These are phyloP conservation scores for Montipora capricornis DNA, from an alignment of 64 coral and sea anemone genomes.

Conservation along the genomic window DNA sequence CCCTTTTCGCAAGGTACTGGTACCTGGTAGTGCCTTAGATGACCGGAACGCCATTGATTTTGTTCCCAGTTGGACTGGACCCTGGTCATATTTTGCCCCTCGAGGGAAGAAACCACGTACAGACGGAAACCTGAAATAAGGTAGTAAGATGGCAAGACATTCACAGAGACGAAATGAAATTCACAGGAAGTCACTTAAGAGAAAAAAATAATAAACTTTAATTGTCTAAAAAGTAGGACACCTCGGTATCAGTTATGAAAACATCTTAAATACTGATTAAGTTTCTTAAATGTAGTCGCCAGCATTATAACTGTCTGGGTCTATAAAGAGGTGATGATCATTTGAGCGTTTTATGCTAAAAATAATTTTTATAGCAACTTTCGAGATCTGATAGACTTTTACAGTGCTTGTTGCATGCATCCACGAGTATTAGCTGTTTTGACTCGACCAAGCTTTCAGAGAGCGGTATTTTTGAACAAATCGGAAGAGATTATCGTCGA, in stretches of 20 bases:
- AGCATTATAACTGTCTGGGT: not conserved
- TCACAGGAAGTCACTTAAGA: not conserved
- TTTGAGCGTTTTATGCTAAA: not conserved
- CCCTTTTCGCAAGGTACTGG: slow-evolving; percentile 28
- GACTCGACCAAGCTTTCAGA: too few relatives aligned
- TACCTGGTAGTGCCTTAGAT: slow-evolving; percentile 17
- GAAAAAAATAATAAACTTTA: not conserved
- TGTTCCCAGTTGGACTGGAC: slow-evolving; percentile 38
- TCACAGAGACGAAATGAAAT: not conserved
- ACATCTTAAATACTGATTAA: not conserved
- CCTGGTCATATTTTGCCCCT: not conserved
- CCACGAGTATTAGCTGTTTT: too few relatives aligned
- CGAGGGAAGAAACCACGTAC: not conserved
- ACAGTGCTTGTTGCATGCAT: too few relatives aligned
- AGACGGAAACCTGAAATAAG: not conserved
- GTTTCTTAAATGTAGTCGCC: not conserved
- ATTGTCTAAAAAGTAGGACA: not conserved
- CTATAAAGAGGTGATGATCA: not conserved
- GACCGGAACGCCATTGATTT: slow-evolving; percentile 29
- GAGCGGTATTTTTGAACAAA: not conserved
- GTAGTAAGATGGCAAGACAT: not conserved
- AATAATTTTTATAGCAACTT: not conserved
- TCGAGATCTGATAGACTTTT: too few relatives aligned
- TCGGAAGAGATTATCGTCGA: not conserved
- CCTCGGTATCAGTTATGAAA: not conserved